These are phyloP conservation scores for Pangasius djambal DNA, from an alignment of 2,797 vertebrate genomes.

Conservation along the genomic window DNA sequence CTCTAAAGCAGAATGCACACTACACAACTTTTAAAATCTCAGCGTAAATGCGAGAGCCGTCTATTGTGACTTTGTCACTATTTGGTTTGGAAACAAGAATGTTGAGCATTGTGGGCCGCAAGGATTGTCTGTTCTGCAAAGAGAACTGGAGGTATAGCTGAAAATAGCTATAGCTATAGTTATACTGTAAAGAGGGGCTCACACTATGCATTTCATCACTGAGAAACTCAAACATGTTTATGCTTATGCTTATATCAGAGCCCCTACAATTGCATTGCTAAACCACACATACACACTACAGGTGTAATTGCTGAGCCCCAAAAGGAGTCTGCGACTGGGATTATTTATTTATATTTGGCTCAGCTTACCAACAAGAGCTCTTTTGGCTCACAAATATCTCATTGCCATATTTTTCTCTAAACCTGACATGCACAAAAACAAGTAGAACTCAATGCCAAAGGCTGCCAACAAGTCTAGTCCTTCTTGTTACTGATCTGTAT, in stretches of 20 bases:
- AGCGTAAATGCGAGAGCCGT: not conserved
- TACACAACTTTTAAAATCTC: not conserved
- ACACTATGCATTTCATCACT: not conserved
- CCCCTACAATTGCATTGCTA: not conserved
- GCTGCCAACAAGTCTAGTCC: not conserved
- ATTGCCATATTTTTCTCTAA: not conserved
- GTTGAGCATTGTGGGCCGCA: too few species aligned
- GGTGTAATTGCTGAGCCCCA: not conserved
- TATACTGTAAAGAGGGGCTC: not conserved
- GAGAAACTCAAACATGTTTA: not conserved
- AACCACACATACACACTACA: not conserved
- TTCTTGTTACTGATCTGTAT: not conserved
- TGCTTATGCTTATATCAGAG: not conserved
- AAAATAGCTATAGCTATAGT: not conserved
- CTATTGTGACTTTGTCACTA: not conserved
- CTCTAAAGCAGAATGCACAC: not conserved
- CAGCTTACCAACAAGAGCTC: not conserved
- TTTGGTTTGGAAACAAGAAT: not conserved
- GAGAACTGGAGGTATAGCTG: not conserved
- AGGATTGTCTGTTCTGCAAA: not conserved
- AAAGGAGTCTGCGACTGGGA: not conserved
- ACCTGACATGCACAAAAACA: not conserved
- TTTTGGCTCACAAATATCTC: not conserved
- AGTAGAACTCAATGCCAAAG: too few species aligned
- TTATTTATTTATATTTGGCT: not conserved